Conservation (phyloP, 1,140 invertebrate genomes). For the Pogonognathellus flavescens region DNA sequence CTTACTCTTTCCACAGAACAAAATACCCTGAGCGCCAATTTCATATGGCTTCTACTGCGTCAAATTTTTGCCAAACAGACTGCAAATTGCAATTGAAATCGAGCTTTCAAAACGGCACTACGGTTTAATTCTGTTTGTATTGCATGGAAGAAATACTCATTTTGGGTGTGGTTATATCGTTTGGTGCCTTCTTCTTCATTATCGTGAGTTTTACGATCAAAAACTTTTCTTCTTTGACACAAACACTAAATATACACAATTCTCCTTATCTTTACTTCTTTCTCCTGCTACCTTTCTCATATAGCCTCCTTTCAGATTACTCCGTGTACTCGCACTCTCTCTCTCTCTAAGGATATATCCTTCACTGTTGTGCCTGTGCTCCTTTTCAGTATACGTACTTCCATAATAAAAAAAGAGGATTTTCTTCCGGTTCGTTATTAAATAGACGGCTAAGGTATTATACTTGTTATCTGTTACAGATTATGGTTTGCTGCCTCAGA, state of each 20-base stretch:
- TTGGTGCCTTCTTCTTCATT: constrained; percentile 53
- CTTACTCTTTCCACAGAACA: too few species aligned
- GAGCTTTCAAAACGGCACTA: constrained; percentile 40
- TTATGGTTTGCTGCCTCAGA: constrained; percentile 54
- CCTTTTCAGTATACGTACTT: neutral
- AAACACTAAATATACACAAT: neutral
- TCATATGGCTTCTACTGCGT: constrained; percentile 56
- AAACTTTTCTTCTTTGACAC: constrained; percentile 22
- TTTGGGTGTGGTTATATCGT: constrained; percentile 37
- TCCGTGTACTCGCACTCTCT: neutral
- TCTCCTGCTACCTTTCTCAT: neutral
- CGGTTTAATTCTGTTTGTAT: constrained; percentile 39
- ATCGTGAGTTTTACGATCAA: constrained; percentile 46
- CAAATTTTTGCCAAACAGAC: constrained; percentile 40
- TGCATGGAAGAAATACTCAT: constrained; percentile 49
- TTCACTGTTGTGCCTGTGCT: neutral
- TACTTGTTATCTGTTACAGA: constrained; percentile 14
- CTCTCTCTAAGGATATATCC: neutral
- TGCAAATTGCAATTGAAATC: constrained; percentile 36
- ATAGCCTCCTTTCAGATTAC: neutral
- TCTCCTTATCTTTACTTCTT: neutral
- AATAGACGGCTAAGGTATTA: neutral
- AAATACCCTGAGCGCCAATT: constrained; percentile 53
- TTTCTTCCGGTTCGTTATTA: neutral
- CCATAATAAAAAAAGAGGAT: neutral